Base-by-base conservation (phyloP, 1,140 invertebrate species). In the Drosophila miranda region DNA sequence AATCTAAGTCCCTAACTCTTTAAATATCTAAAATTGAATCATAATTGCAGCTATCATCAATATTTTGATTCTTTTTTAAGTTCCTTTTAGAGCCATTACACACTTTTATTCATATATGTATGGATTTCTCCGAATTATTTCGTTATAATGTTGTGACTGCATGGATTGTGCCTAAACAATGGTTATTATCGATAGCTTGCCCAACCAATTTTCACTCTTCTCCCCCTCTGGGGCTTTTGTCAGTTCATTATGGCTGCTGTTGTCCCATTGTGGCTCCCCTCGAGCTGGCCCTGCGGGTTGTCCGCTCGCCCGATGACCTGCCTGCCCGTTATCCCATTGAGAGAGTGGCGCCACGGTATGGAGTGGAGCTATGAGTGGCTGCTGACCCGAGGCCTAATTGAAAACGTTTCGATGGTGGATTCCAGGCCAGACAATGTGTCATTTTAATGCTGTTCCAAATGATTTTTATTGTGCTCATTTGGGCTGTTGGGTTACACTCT, bases 371-470 rank as follows among this genome's bases (percentile, higher is more conserved):
- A 26, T 13, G 34, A 5, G 9, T 34, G 30, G 9, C 30, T 34
- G 30, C 50, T 68, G 64, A 68, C 64, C 64, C 62, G 48, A 48
- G 41, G 34, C 61, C 34, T 45, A 34, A 67, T 55, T 62, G 48
- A 55, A n/a, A 48, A n/a, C 6, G 11, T 0, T 8, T 4, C 61
- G 67, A 43, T 42, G 34, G 11, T 21, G 21, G n/a, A 19, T 6
- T 23, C 19, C 11, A 45, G 13, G 16, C 19, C 51, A 45, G 44
- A 78, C 78, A 82, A 83, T 83, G 80, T 83, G 80, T 83, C 81
- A 83, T 84, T 83, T 84, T 84, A 84, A 84, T 83, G 81, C 64
- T 49, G 58, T 45, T 78, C 48, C 54, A 50, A 75, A 84, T 79
- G 56, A 80, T 79, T 84, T 83, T 83, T 73, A 84, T 76, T 67